A percentile compares a stretch with the other conserved stretches of the same genome.
phyloP scores from a whole-genome alignment of 1,140 invertebrate species.

The Latrodectus geometricus region DNA sequence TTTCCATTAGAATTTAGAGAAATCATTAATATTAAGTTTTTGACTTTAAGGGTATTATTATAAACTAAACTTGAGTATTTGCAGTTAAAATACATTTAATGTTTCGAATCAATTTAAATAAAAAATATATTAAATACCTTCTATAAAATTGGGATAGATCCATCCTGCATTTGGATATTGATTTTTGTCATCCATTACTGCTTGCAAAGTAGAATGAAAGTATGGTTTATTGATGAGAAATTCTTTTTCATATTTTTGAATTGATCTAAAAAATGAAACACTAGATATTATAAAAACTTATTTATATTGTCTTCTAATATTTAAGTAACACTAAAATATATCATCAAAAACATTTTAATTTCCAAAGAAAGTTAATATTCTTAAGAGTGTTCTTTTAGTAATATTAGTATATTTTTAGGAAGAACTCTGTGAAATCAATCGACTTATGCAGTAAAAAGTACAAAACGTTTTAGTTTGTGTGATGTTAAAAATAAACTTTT shows the following conservation, averaged over 20 bases:
- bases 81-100: too few species aligned
- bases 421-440: too few species aligned
- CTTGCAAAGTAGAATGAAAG: conserved; percentile 39
- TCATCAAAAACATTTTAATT: too few species aligned
- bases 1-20: background rate
- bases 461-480: too few species aligned
- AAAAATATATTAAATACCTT: conserved; percentile 6
- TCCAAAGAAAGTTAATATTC: too few species aligned
- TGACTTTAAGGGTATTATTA: background rate
- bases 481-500: too few species aligned
- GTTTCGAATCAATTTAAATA: too few species aligned
- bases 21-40: background rate
- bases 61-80: background rate
- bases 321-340: too few species aligned
- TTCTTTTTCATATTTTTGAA: conserved; percentile 43
- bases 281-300: background rate
- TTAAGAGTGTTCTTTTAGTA: too few species aligned
- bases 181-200: conserved; percentile 20
- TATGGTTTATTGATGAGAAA: conserved; percentile 49
- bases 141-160: background rate
- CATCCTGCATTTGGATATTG: background rate
- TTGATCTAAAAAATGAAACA: conserved; percentile 36
- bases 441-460: too few species aligned
- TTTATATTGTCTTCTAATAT: background rate
- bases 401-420: too few species aligned